Evolutionary conservation across 2,888 invertebrate species (phyloP).

Genomic region (Ophioninae sp.): DNA sequence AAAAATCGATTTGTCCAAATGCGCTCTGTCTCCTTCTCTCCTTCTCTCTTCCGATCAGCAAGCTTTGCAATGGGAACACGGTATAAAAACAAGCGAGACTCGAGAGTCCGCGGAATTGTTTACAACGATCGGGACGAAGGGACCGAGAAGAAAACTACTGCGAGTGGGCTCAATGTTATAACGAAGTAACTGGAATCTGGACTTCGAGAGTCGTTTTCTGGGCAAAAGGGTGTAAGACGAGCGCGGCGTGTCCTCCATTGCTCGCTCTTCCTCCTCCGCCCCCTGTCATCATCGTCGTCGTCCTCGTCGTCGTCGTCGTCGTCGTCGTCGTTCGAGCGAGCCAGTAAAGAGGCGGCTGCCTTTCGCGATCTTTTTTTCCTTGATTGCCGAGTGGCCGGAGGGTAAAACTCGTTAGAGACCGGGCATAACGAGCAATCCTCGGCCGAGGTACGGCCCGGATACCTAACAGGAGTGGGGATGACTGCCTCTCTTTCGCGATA

Average conservation of each 20-base stretch:
- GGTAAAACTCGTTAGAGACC: slow-evolving; percentile 68
- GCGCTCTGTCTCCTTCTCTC: slow-evolving; percentile 12
- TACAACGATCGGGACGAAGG: slow-evolving; percentile 48
- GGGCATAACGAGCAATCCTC: slow-evolving; percentile 68
- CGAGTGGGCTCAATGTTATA: slow-evolving; percentile 54
- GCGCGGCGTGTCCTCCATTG: slow-evolving; percentile 41
- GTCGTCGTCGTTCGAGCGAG: slow-evolving; percentile 42
- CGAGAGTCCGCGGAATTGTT: slow-evolving; percentile 58
- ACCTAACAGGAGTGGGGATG: slow-evolving; percentile 23
- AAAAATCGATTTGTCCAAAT: slow-evolving; percentile 55
- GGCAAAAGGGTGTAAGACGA: slow-evolving; percentile 60
- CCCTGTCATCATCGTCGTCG: too few relatives aligned
- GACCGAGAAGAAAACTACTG: slow-evolving; percentile 28
- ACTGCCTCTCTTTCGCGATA: slow-evolving; percentile 53
- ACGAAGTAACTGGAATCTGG: slow-evolving; percentile 63
- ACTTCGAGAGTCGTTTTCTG: slow-evolving; percentile 59
- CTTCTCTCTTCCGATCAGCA: slow-evolving; percentile 25
- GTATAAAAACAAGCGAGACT: slow-evolving; percentile 48
- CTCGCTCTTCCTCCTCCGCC: slow-evolving; percentile 33
- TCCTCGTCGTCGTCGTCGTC: slow-evolving; percentile 37
- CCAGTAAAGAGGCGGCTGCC: slow-evolving; percentile 48
- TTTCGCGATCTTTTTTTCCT: slow-evolving; percentile 57
- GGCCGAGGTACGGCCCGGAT: slow-evolving; percentile 33
- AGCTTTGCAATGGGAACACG: slow-evolving; percentile 32
- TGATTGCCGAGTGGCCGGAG: slow-evolving; percentile 63